Base-by-base conservation (phyloP, 2,113 vertebrate genomes). In the Prinia subflava region DNA sequence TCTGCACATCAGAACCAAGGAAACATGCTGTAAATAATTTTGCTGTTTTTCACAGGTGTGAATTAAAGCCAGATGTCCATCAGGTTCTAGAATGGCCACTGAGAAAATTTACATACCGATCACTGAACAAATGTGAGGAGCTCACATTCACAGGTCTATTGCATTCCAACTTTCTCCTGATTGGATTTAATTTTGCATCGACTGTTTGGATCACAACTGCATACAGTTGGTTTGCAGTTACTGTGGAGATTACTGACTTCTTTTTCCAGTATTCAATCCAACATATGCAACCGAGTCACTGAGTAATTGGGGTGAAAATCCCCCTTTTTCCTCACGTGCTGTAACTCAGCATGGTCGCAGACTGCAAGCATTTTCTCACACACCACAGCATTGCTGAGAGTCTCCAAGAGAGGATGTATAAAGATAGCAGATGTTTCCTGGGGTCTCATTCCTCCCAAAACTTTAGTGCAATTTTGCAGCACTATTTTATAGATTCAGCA, bases 221-320 rank as follows among this genome's bases (percentile, higher is more conserved):
- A 95, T 46, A 95, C 89, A 95, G 96, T 82, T 92, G 97, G 89
- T 89, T 90, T 96, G 96, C 86, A 96, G 95, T 92, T 96, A 96
- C 95, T 97, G 97, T 89, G 93, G 88, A 98, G 94, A 94, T 96
- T 90, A 95, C 69, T 94, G 96, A 96, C 95, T 97, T 97, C 97
- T 97, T 97, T 97, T 94, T 96, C 97, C 97, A 96, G 90, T 91
- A 96, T 92, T 96, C 92, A 98, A 97, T 98, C 97, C 97, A 92
- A 96, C 97, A 97, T 81, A 97, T 87, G 93, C 96, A 96, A 97
- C 96, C 2, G 93, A 98, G 98, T 98, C 98, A 97, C 93, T 95
- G 95, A 96, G 92, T 79, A 94, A 87, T 12, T 31, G 90, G 96
- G 96, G 93, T 95, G 87, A 93, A 97, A 85, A 95, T 92, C 50